Evolutionary conservation across 1,140 invertebrate genomes (phyloP), one percentile per base, ranked within the genome.

Genomic region (Cryptotermes secundus): DNA sequence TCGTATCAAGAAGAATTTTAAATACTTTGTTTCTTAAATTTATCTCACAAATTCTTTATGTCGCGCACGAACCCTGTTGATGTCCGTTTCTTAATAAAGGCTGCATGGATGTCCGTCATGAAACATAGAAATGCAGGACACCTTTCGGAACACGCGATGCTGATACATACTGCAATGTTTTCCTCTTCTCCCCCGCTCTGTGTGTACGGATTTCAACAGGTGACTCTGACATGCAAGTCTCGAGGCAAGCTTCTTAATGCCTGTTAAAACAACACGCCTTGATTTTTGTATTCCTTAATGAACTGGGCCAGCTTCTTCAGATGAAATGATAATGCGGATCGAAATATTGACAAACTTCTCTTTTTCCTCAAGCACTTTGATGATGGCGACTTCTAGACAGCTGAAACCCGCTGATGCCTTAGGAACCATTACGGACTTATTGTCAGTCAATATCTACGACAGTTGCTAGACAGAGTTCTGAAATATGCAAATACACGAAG

Each of bases 181-280:
- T 72, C 26, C 59, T 72, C 2, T 26, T 72, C 59, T 72, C 59
- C 31, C 26, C 31, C 26, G n/a, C 59, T 72, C 14, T 49, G 14
- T 49, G 26, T 26, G 26, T 72, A 31, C n/a, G 59, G 59, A 72
- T 72, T 72, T 72, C 59, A 72, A 72, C 59, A 72, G 59, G 59
- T 72, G 59, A 72, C 59, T 19, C 16, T 72, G n/a, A 72, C 59
- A 72, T 72, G 31, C 10, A 72, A 3, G 9, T n/a, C 26, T 42
- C 9, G 38, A 6, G 9, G 16, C 59, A 9, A 31, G 4, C 31
- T 72, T 72, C 59, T 72, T 72, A 72, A 72, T 72, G 59, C 31
- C 59, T 72, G 59, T 72, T 72, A 72, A 72, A 72, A 72, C n/a
- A 72, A 72, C 59, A 72, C 59, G 59, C 59, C 59, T 72, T 72